These are phyloP conservation scores for Bergia puertoricense DNA, from an alignment of 92 coral and sea anemone species.

Conservation along the genomic window DNA sequence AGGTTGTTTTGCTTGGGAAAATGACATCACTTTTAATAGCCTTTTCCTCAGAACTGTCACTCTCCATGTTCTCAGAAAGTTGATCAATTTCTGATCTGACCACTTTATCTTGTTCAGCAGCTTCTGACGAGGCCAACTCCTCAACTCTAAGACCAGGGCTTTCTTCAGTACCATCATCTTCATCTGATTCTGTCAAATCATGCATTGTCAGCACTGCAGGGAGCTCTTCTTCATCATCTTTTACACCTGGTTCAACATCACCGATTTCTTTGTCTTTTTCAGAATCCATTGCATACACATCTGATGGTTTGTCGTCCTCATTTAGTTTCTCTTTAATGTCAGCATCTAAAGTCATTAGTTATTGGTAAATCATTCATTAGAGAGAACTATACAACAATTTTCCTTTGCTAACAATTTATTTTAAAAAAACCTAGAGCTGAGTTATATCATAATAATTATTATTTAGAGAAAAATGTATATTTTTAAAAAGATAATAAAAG, in stretches of 20 bases:
- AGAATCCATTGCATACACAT: neutral
- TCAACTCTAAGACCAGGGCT: conserved; percentile 20
- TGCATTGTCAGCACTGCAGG: conserved; percentile 80
- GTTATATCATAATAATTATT: too few relatives aligned
- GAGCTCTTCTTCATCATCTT: conserved; percentile 62
- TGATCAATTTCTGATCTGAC: neutral
- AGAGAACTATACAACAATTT: too few relatives aligned
- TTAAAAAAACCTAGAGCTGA: too few relatives aligned
- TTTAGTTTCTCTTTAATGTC: neutral
- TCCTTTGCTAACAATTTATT: too few relatives aligned
- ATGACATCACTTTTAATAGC: neutral
- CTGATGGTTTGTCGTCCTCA: neutral
- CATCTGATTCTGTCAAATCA: conserved; percentile 65
- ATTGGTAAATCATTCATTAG: too few relatives aligned
- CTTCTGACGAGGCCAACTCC: conserved; percentile 1
- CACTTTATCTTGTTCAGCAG: neutral
- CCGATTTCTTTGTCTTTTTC: conserved; percentile 1
- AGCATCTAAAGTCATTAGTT: neutral
- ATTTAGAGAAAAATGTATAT: too few relatives aligned
- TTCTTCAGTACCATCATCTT: conserved; percentile 21
- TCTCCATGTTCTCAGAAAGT: neutral
- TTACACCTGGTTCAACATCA: neutral
- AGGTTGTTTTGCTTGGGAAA: neutral
- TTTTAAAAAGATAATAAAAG: too few relatives aligned
- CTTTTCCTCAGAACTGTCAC: neutral